Percentiles rank a stretch among this genome's conserved stretches.
Evolutionary conservation across 2,113 vertebrate species (phyloP).

Genomic region (Laticauda colubrina): DNA sequence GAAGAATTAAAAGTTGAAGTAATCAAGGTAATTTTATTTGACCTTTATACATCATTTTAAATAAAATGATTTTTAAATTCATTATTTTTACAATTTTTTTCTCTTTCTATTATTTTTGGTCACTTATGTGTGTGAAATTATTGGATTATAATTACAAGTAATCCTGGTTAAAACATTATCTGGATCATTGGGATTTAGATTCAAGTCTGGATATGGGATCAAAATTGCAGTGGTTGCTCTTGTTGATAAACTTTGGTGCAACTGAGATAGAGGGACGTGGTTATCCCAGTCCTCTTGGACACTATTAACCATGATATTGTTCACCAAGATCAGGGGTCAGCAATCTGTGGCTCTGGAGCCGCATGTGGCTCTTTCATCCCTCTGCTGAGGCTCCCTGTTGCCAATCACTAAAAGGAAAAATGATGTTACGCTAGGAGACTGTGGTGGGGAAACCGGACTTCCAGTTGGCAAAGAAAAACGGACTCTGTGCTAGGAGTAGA

Average conservation of each 20-base stretch:
- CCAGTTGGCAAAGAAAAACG: too few relatives aligned
- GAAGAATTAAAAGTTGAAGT: constrained; percentile 88
- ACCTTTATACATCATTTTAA: constrained; percentile 6
- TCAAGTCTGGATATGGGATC: not conserved
- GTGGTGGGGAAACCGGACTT: too few relatives aligned
- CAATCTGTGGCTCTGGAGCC: too few relatives aligned
- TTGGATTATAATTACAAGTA: not conserved
- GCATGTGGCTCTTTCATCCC: too few relatives aligned
- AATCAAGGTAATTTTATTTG: constrained; percentile 76
- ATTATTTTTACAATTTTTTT: not conserved
- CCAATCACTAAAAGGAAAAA: too few relatives aligned
- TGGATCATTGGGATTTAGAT: not conserved
- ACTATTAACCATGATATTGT: not conserved
- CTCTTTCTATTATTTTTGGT: not conserved
- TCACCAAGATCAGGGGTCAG: not conserved
- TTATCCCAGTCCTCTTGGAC: not conserved
- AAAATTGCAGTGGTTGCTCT: not conserved
- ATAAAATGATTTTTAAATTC: not conserved
- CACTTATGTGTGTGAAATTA: not conserved
- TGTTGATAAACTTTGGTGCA: not conserved
- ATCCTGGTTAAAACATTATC: not conserved
- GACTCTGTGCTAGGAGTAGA: too few relatives aligned
- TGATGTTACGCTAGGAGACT: too few relatives aligned
- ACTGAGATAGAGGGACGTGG: not conserved
- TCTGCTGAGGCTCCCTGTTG: too few relatives aligned